phyloP scores from a whole-genome alignment of 2,797 vertebrate genomes.

The Melanogrammus aeglefinus region DNA sequence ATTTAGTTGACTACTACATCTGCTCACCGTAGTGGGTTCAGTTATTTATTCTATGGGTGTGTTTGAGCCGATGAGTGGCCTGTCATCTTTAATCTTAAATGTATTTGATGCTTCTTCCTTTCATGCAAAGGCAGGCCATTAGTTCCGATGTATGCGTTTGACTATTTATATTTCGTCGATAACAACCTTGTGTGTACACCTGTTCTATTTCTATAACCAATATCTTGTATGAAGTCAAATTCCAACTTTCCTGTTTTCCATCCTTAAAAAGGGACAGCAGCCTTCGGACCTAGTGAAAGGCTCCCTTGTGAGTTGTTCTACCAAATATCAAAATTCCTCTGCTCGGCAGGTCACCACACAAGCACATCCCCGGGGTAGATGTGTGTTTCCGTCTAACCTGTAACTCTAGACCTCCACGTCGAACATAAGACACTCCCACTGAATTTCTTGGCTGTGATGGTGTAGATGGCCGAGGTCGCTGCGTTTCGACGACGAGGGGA shows the following conservation, averaged over 20 bases:
- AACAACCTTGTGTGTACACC: not conserved
- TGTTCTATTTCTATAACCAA: not conserved
- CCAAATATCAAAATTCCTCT: not conserved
- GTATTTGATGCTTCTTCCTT: not conserved
- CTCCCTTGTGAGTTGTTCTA: not conserved
- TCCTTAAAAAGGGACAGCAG: not conserved
- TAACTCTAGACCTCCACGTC: conserved; percentile 79
- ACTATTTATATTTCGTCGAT: not conserved
- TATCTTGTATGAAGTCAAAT: not conserved
- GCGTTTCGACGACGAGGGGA: conserved; percentile 71
- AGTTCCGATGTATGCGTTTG: not conserved
- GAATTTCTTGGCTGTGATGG: conserved; percentile 72
- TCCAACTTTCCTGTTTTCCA: not conserved
- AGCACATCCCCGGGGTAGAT: not conserved
- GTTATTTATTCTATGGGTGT: not conserved
- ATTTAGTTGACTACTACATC: not conserved
- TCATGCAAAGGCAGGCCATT: not conserved
- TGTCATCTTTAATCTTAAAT: not conserved
- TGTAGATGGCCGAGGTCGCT: conserved; percentile 78
- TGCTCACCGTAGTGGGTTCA: not conserved
- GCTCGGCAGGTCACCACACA: not conserved
- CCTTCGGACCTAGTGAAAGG: not conserved
- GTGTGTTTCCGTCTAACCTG: conserved; percentile 72
- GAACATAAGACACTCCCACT: conserved; percentile 69
- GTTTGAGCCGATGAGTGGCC: not conserved